phyloP scores from a whole-genome alignment of 2,888 invertebrate species.

The Leptinotarsa rubiginosa region DNA sequence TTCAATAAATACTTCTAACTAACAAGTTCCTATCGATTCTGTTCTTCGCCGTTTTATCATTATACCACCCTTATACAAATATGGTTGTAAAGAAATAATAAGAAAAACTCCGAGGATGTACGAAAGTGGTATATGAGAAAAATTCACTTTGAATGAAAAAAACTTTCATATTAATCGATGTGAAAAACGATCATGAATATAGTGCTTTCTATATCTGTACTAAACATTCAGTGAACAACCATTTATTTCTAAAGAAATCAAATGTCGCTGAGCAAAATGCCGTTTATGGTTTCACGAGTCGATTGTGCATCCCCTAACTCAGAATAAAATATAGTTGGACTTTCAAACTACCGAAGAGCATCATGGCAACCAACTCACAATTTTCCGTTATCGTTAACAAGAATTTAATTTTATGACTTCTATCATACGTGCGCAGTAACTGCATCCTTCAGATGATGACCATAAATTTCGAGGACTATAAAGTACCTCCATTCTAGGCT shows the following conservation, averaged over 20 bases:
- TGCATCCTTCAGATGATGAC: constrained; percentile 13
- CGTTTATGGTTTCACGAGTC: background rate
- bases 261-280: background rate
- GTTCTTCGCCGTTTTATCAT: no score
- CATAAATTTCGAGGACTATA: constrained; percentile 16
- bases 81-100: no score
- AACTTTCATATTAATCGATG: no score
- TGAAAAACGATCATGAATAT: no score
- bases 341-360: constrained; percentile 13
- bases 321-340: constrained; percentile 7
- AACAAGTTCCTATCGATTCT: no score
- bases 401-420: constrained; percentile 20
- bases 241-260: background rate
- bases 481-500: constrained; percentile 6
- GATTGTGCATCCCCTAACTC: constrained; percentile 12
- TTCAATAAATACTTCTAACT: no score
- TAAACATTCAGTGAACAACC: no score
- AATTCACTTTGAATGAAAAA: no score
- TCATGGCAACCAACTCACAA: constrained; percentile 14
- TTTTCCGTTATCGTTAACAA: constrained; percentile 21
- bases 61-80: no score
- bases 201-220: no score
- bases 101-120: no score
- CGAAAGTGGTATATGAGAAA: no score
- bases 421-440: constrained; percentile 19